Evolutionary conservation across 2,113 vertebrate genomes (phyloP).

Genomic region (Gallinago jamesoni): DNA sequence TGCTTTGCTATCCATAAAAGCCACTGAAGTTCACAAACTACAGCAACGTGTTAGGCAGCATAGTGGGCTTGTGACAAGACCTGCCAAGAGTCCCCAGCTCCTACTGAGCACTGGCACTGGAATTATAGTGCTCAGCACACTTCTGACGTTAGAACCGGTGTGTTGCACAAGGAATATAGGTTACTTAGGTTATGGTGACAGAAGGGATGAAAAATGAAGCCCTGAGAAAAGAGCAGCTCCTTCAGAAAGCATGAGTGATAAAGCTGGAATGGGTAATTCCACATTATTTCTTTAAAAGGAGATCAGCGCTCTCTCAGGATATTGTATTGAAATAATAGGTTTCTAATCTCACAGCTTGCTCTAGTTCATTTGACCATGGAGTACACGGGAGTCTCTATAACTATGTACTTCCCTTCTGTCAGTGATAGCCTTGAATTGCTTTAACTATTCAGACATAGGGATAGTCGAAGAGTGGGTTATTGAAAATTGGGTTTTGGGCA

Average conservation of each 20-base stretch:
- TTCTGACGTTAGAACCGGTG: not conserved
- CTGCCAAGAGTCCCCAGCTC: constrained; percentile 1
- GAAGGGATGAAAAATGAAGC: constrained; percentile 45
- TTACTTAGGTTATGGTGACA: constrained; percentile 37
- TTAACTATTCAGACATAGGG: not conserved
- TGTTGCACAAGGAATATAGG: constrained; percentile 28
- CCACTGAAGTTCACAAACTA: not conserved
- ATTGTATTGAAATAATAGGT: not conserved
- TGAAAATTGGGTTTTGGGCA: not conserved
- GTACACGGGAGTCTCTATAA: not conserved
- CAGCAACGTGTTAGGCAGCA: not conserved
- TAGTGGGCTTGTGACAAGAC: constrained; percentile 12
- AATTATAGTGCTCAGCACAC: constrained; percentile 23
- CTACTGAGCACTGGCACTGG: constrained; percentile 1
- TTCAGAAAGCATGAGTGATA: constrained; percentile 5
- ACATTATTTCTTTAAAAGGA: constrained; percentile 14
- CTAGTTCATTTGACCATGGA: not conserved
- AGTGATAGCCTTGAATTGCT: not conserved
- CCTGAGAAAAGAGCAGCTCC: constrained; percentile 41
- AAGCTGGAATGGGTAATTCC: not conserved
- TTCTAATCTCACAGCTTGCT: not conserved
- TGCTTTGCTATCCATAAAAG: constrained; percentile 4
- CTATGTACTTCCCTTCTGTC: not conserved
- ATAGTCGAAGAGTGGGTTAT: not conserved
- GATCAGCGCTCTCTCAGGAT: constrained; percentile 4